Conservation (phyloP, 2,888 invertebrate species). For the Cylloceria caligata region DNA sequence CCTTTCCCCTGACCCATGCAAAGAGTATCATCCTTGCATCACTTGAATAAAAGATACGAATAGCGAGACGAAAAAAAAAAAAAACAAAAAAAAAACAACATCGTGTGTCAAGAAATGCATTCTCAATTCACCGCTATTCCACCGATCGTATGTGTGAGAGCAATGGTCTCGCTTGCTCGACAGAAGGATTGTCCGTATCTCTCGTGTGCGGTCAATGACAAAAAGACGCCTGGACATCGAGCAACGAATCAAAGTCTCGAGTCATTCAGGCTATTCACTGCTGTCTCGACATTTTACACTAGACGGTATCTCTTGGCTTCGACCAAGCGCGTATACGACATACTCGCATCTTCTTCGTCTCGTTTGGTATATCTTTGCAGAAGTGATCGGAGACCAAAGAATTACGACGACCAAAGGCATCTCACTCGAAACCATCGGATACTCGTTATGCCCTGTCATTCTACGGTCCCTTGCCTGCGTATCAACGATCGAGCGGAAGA, state of each 20-base stretch:
- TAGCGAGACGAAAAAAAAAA: slow-evolving; percentile 17
- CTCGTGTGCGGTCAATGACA: slow-evolving; percentile 65
- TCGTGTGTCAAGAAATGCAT: slow-evolving; percentile 67
- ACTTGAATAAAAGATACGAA: slow-evolving; percentile 44
- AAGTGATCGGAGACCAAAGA: slow-evolving; percentile 48
- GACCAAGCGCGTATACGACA: slow-evolving; percentile 32
- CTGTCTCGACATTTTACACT: slow-evolving; percentile 46
- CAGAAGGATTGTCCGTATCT: slow-evolving; percentile 56
- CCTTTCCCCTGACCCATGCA: slow-evolving; percentile 27
- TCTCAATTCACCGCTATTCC: slow-evolving; percentile 66
- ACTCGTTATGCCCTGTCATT: slow-evolving; percentile 62
- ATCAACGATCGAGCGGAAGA: slow-evolving; percentile 25
- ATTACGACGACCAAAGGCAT: slow-evolving; percentile 45
- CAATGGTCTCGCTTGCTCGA: slow-evolving; percentile 20
- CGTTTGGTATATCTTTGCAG: slow-evolving; percentile 47
- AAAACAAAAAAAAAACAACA: slow-evolving; percentile 49
- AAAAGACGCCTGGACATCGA: slow-evolving; percentile 59
- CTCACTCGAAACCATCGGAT: slow-evolving; percentile 48
- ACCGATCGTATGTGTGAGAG: slow-evolving; percentile 40
- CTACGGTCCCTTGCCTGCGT: slow-evolving; percentile 18
- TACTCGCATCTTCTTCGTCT: slow-evolving; percentile 43
- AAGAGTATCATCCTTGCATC: slow-evolving; percentile 56
- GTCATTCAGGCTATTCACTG: slow-evolving; percentile 65
- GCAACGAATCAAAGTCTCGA: slow-evolving; percentile 52
- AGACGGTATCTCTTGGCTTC: slow-evolving; percentile 48